Evolutionary conservation across 1,140 invertebrate genomes (phyloP), one percentile per base, ranked within the genome.

Genomic region (Bombus fervidus): DNA sequence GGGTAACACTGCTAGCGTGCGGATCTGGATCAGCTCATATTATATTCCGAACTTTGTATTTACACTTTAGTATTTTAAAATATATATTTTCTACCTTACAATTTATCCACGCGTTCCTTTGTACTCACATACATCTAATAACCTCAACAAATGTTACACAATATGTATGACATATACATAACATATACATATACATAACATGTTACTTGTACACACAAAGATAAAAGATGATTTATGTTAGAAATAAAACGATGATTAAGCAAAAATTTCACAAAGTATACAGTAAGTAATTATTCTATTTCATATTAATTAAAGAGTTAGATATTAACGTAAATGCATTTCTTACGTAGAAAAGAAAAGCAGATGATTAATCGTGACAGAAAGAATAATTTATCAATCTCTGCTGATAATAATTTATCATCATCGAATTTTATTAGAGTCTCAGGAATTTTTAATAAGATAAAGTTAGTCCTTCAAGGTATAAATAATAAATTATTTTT

Each of bases 351-450:
- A 18, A 41, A 43, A 43, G n/a, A 10, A 28, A 13, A 8, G 6
- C 39, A 41, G 62, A 34, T 81, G 53, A 73, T 81, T 25, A 25
- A 62, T 81, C 28, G 4, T 31, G 69, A 8, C 1, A 25, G 68
- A 31, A 43, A 62, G 69, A 73, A 59, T 31, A 73, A 62, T 73
- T 73, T 62, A 73, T 59, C 47, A 73, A 69, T 69, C 28, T 47
- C 13, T 37, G 12, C 1, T 34, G 22, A 25, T 25, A 18, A 31
- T 25, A 28, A 71, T 81, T 72, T 59, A 72, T 72, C 68, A 41
- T 41, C 41, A 13, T 64, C n/a, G 22, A 5, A 13, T 41, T 77
- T 28, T 77, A 25, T 41, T 31, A n/a, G 1, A n/a, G 1, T 31
- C 34, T 25, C 13, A 13, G 28, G 3, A n/a, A 41, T 34, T 31